Evolutionary conservation across 1,140 invertebrate genomes (phyloP), one percentile per base, ranked within the genome.

Genomic region (Agraylea sexmaculata): DNA sequence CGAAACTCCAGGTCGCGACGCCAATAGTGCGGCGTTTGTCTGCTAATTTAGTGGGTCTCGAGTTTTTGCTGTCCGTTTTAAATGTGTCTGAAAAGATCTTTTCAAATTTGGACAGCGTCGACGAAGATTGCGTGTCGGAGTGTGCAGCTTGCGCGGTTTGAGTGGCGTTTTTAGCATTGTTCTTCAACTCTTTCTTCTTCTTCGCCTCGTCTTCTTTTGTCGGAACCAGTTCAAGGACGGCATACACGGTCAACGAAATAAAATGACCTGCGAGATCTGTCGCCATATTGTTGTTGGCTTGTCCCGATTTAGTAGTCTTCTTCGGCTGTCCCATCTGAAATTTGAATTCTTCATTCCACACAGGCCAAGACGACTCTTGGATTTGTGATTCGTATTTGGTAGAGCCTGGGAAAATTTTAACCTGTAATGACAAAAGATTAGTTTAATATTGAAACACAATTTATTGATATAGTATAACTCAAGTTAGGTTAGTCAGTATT

Each of bases 261-360:
- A 84, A 80, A 58, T 73, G 78, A 1, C 77, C 79, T 30, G 70
- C 70, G 36, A 65, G 54, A 47, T 64, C 60, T 4, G 48, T 36
- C 0, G 10, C 36, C 56, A 62, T 49, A 58, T 62, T 4, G 41
- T 22, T 22, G 58, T 62, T 20, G 47, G 47, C 59, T 63, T 73
- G 31, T 19, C 0, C 54, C 61, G 47, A 70, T 60, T 56, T 74
- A 61, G 40, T 62, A 47, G 51, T 62, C n/a, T n/a, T n/a, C n/a
- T n/a, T n/a, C n/a, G n/a, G n/a, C 22, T 62, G 61, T 40, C 65
- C 66, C 29, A 83, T 46, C 29, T 67, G 69, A 57, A 82, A 82
- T 41, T 69, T 70, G 51, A 82, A 82, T 43, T 80, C 78, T 59
- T 83, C 77, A 54, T 84, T 82, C 69, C 79, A 83, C 31, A 77